Evolutionary conservation across 1,140 invertebrate genomes (phyloP).

Genomic region (Trissolcus basalis): DNA sequence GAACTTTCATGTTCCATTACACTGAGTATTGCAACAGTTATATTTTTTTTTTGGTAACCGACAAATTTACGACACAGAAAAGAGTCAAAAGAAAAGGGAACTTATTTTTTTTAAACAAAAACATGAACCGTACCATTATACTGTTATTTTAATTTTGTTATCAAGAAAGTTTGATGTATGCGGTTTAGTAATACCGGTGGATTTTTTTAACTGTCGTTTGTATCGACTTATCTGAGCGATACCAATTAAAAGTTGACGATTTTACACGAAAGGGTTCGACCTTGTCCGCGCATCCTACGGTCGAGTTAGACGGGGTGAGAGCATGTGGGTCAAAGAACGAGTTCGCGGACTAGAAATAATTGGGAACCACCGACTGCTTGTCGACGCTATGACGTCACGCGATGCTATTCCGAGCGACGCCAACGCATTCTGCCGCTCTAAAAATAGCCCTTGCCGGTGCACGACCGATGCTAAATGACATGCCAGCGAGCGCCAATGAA

Average conservation of each 20-base stretch:
- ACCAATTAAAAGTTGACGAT: slow-evolving; percentile 29
- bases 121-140: too few relatives aligned
- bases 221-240: background rate
- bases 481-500: slow-evolving; percentile 45
- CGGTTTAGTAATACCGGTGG: too few relatives aligned
- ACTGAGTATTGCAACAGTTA: too few relatives aligned
- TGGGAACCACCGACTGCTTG: slow-evolving; percentile 64
- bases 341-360: slow-evolving; percentile 66
- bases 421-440: slow-evolving; percentile 59
- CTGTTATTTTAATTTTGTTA: too few relatives aligned
- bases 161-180: too few relatives aligned
- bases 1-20: too few relatives aligned
- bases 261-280: slow-evolving; percentile 54
- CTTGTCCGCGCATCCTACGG: slow-evolving; percentile 53
- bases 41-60: too few relatives aligned
- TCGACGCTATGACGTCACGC: slow-evolving; percentile 67
- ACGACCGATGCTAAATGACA: slow-evolving; percentile 55
- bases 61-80: too few relatives aligned
- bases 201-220: too few relatives aligned
- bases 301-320: slow-evolving; percentile 7
- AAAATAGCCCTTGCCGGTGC: slow-evolving; percentile 60
- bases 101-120: too few relatives aligned
- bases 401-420: slow-evolving; percentile 65
- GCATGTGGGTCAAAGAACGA: slow-evolving; percentile 71
- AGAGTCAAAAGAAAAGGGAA: too few relatives aligned